A percentile compares a stretch with the other conserved stretches of the same genome.
phyloP scores from a whole-genome alignment of 2,797 vertebrate genomes.

The Xiphophorus birchmanni region DNA sequence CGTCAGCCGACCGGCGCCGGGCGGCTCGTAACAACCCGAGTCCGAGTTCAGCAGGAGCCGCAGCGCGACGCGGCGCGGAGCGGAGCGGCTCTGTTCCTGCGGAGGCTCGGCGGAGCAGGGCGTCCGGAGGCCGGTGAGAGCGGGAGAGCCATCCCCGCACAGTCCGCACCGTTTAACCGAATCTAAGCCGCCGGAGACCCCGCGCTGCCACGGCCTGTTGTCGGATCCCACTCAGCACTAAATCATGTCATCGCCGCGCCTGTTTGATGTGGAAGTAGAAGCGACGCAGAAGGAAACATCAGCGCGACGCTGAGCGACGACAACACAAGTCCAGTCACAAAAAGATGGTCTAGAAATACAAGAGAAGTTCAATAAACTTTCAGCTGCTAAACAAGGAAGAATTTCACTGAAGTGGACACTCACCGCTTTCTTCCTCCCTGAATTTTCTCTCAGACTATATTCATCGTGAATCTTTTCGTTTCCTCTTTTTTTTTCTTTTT shows the following conservation, averaged over 20 bases:
- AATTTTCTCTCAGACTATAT: constrained; percentile 65
- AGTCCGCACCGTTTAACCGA: constrained; percentile 49
- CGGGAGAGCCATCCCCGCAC: constrained; percentile 16
- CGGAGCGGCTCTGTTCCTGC: background rate
- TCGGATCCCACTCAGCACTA: constrained; percentile 33
- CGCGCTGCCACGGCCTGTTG: constrained; percentile 39
- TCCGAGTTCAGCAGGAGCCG: constrained; percentile 80
- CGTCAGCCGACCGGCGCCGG: constrained; percentile 91
- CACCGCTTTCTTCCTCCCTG: constrained; percentile 64
- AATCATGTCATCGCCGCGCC: constrained; percentile 47
- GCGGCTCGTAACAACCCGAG: constrained; percentile 82
- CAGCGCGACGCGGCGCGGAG: constrained; percentile 8
- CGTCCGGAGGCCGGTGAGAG: constrained; percentile 12
- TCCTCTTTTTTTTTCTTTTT: constrained; percentile 40
- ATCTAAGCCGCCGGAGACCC: constrained; percentile 57
- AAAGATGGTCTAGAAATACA: background rate
- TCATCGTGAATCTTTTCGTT: constrained; percentile 69
- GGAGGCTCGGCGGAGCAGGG: background rate
- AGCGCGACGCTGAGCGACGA: background rate
- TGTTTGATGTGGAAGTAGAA: constrained; percentile 29
- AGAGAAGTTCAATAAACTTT: constrained; percentile 9
- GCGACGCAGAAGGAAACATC: background rate
- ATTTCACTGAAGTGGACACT: constrained; percentile 67
- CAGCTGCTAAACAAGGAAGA: constrained; percentile 32
- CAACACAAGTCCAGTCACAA: background rate